Base-by-base conservation (phyloP, 2,888 invertebrate genomes). In the Ypsolopha scabrella region DNA sequence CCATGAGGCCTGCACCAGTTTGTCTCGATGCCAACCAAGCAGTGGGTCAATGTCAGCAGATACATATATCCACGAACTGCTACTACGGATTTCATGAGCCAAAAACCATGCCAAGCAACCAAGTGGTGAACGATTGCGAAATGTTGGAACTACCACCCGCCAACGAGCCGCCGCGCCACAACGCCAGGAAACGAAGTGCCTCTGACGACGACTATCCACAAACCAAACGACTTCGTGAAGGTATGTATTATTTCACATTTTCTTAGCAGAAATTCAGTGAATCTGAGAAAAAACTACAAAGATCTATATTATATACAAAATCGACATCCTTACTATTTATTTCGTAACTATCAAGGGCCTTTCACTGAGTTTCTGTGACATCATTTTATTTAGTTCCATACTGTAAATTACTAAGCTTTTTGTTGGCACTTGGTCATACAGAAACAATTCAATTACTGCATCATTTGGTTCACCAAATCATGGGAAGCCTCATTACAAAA, bases 41-140 rank as follows among this genome's bases (percentile, higher is more conserved):
- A 66, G 67, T 71, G 69, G 75, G 74, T 58, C 82, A 78, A 71
- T 80, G 74, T 68, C 82, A 76, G 56, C 83, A 75, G 61, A 63
- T 86, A 58, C 83, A 83, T 63, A 72, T 87, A 62, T 87, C 87
- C 48, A 82, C 80, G 45, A 87, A 87, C 67, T 85, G 85, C 60
- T 88, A 88, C 62, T 87, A 88, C 57, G 88, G 88, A 50, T 88
- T 76, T 65, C 86, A 87, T 52, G 72, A 77, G 55, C 60, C 72
- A 14, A 75, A 77, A 59, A 68, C 55, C 51, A 51, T 61, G 36
- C 63, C 64, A 60, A 68, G 60, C 54, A 56, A 58, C 52, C 62
- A 68, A 59, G 62, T 62, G 56, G 68, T 64, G 53, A 68, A 65
- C 9, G 81, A 81, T 72, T 80, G 77, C 66, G 86, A 87, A 71